Conservation (phyloP, 1,140 invertebrate species). For the Rhyzopertha dominica region DNA sequence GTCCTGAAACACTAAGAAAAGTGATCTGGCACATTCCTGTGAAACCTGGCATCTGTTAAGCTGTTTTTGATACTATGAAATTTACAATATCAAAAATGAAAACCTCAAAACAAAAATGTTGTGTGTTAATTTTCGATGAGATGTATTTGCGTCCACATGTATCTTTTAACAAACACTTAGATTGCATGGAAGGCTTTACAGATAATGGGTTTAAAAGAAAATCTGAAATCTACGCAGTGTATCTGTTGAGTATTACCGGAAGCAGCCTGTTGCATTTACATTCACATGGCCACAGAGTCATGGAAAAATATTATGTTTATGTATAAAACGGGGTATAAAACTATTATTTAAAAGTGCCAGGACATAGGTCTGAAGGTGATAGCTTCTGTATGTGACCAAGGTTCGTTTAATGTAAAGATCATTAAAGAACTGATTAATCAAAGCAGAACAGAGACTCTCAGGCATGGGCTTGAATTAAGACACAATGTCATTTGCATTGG, state of each 20-base stretch:
- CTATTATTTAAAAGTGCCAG: background rate
- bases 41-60: too few relatives aligned
- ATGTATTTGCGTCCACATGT: constrained; percentile 1
- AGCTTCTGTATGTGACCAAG: constrained; percentile 9
- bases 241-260: constrained; percentile 8
- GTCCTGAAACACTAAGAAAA: too few relatives aligned
- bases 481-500: too few relatives aligned
- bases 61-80: too few relatives aligned
- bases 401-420: constrained; percentile 2
- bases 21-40: too few relatives aligned
- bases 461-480: too few relatives aligned
- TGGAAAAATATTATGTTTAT: background rate
- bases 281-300: constrained; percentile 5
- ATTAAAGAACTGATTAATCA: constrained; percentile 7
- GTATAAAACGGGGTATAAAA: constrained; percentile 11
- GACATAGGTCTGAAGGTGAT: constrained; percentile 2
- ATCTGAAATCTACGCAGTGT: constrained; percentile 5
- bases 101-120: constrained; percentile 5
- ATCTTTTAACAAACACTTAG: constrained; percentile 1
- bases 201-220: background rate
- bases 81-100: too few relatives aligned
- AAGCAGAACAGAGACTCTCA: background rate
- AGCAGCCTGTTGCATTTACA: constrained; percentile 8
- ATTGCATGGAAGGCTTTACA: constrained; percentile 8
- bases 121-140: constrained; percentile 7